Conservation (phyloP, 2,888 invertebrate species). For the Platycnemis pennipes region DNA sequence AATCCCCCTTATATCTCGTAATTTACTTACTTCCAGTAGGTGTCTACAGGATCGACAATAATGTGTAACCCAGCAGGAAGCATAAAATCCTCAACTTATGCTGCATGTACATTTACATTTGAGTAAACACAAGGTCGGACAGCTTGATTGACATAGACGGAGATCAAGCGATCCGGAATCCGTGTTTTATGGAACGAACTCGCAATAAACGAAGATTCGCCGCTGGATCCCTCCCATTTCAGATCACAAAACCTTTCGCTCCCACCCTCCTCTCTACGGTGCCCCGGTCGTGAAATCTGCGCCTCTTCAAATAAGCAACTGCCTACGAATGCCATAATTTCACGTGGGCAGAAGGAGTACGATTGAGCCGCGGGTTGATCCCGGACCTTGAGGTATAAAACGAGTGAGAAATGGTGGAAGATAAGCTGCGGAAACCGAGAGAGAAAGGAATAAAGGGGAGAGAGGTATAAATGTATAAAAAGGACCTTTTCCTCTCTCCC, state of each 20-base stretch:
- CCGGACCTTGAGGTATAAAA: slow-evolving; percentile 6
- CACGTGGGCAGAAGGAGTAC: neutral
- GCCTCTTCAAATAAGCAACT: slow-evolving; percentile 15
- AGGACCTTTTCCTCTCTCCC: neutral
- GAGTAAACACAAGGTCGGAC: neutral
- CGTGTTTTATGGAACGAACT: slow-evolving; percentile 15
- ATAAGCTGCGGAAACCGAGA: neutral
- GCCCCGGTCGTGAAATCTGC: slow-evolving; percentile 1
- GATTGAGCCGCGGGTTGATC: neutral
- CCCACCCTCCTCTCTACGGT: neutral
- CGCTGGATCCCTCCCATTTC: neutral
- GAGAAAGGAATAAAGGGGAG: neutral
- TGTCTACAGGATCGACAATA: neutral
- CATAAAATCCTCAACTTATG: neutral
- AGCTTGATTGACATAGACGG: neutral
- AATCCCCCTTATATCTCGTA: neutral
- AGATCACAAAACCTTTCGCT: neutral
- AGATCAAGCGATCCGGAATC: neutral
- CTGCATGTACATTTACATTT: neutral
- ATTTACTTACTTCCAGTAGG: neutral
- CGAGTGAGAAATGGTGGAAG: neutral
- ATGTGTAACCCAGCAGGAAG: neutral
- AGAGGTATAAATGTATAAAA: neutral
- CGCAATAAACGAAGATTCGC: slow-evolving; percentile 36
- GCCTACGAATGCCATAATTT: slow-evolving; percentile 22